Evolutionary conservation across 2,888 invertebrate genomes (phyloP), one percentile per base, ranked within the genome.

Genomic region (Leptothorax acervorum): DNA sequence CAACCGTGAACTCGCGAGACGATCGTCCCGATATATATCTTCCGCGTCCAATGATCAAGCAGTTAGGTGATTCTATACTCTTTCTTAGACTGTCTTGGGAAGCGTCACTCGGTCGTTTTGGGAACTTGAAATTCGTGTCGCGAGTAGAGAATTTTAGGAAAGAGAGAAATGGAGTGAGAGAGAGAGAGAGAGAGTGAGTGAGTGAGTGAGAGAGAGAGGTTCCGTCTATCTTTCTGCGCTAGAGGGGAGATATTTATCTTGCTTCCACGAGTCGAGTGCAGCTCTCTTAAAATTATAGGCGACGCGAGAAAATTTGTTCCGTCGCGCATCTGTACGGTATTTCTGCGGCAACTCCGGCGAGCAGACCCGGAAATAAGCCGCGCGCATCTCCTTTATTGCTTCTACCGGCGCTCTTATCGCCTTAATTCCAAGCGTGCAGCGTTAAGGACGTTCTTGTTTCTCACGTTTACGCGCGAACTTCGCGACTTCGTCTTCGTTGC

Each of bases 231-330:
- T 55, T 78, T 35, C 62, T 23, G 35, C 51, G 70, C 11, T 28
- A 53, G 82, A 62, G 60, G 63, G 23, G 35, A 63, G 85, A 86
- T 89, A 86, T 88, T 86, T 88, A 89, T 89, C 86, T 87, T 82
- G 83, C 83, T 88, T 85, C 62, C 85, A 70, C 68, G 73, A 73
- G 83, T 81, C 35, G 70, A 18, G 74, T 62, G 82, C 75, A 71
- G 76, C 84, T 45, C 81, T 74, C 57, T 81, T 82, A 68, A 84
- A 89, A 86, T 89, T 87, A 86, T 88, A 82, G 83, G 68, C 82
- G 66, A 78, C 82, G 85, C 85, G 86, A 85, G 88, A 78, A 88
- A 88, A 89, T 89, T 89, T 86, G 83, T 85, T 88, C 88, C 55
- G 71, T 35, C 82, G 71, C 82, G 81, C 82, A 65, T 82, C 84